Conservation (phyloP, 2,888 invertebrate species). For the Nephrotoma guestfalica region DNA sequence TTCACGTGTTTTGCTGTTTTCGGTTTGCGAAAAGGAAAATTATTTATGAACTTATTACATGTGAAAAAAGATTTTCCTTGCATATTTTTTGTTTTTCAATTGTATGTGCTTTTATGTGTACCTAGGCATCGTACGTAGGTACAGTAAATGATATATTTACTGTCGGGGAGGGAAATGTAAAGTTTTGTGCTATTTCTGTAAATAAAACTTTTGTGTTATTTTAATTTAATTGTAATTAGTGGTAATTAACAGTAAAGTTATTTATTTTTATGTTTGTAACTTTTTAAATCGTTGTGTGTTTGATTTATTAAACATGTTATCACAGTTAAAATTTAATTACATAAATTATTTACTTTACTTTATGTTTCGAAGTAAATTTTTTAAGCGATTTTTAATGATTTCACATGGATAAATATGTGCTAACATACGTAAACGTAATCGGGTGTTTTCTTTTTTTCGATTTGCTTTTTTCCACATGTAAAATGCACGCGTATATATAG, state of each 20-base stretch:
- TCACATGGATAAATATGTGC: background rate
- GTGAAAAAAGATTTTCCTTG: background rate
- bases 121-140: background rate
- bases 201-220: background rate
- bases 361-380: background rate
- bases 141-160: background rate
- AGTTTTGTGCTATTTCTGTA: background rate
- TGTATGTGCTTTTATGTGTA: background rate
- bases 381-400: background rate
- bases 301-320: background rate
- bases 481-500: no score
- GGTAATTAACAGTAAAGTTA: background rate
- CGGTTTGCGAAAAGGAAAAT: background rate
- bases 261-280: background rate
- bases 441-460: background rate
- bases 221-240: background rate
- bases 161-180: background rate
- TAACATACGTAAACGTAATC: background rate
- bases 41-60: background rate
- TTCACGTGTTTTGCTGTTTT: background rate
- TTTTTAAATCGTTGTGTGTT: background rate
- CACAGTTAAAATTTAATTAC: background rate
- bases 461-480: no score
- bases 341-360: background rate
- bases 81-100: background rate